Evolutionary conservation across 2,797 vertebrate species (phyloP).

Genomic region (Tragelaphus eurycerus): DNA sequence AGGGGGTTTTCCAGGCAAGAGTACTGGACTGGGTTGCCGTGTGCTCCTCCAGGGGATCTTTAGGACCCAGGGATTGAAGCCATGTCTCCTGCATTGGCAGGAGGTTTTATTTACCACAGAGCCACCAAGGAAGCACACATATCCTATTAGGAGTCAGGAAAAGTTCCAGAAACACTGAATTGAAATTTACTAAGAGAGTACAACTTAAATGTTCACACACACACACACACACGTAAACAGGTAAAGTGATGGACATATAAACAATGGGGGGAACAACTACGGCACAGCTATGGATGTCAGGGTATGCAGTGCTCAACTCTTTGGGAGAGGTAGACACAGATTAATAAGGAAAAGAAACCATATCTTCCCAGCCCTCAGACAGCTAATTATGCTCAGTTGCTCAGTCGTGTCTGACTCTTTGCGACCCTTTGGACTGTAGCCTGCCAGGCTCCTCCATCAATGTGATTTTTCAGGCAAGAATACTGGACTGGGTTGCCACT

Average conservation of each 20-base stretch:
- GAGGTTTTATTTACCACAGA: neutral
- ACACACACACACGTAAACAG: neutral
- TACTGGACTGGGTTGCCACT: neutral
- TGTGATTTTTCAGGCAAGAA: neutral
- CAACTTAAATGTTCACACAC: neutral
- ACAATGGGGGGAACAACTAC: accelerated
- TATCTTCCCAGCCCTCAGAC: neutral
- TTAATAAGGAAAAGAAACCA: neutral
- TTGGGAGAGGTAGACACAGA: neutral
- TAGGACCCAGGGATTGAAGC: neutral
- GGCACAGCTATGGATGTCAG: accelerated
- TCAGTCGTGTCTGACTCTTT: neutral
- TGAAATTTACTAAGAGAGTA: neutral
- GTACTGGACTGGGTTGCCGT: neutral
- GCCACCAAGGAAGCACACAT: neutral
- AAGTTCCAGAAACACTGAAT: neutral
- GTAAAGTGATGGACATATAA: neutral
- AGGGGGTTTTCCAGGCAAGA: neutral
- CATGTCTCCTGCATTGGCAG: neutral
- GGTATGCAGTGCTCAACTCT: neutral
- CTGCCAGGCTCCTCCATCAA: neutral
- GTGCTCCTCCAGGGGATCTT: neutral
- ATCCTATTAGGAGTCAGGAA: neutral
- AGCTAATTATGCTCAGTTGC: neutral
- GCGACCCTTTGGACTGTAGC: neutral